phyloP scores from a whole-genome alignment of 1,140 invertebrate species.

The Calephelis nemesis region DNA sequence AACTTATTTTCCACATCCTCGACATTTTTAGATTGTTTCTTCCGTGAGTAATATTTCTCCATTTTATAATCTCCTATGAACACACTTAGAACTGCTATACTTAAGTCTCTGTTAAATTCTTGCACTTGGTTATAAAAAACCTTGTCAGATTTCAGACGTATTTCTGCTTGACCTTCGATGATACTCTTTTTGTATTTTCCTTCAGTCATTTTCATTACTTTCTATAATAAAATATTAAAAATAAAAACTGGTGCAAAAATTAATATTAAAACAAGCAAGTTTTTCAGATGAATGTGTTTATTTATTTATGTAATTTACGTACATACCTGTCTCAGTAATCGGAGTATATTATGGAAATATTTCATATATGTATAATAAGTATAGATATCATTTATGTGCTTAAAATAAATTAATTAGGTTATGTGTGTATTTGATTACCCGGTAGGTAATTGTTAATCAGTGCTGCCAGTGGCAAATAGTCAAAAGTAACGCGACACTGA shows the following conservation, averaged over 20 bases:
- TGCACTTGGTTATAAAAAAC: conserved; percentile 99
- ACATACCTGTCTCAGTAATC: background rate
- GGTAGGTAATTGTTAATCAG: too few relatives aligned
- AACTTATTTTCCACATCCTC: conserved; percentile 22
- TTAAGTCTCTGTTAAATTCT: conserved; percentile 98
- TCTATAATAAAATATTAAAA: conserved; percentile 29
- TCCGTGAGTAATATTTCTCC: conserved; percentile 35
- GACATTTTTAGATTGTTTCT: conserved; percentile 37
- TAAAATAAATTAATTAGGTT: too few relatives aligned
- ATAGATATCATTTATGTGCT: too few relatives aligned
- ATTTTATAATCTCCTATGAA: conserved; percentile 77
- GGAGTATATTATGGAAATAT: background rate
- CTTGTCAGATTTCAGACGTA: conserved; percentile 83
- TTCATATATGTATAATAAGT: background rate
- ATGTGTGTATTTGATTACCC: too few relatives aligned
- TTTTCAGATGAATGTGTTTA: too few relatives aligned
- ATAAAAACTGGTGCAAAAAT: background rate
- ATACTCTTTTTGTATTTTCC: conserved; percentile 39
- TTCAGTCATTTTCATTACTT: conserved; percentile 53
- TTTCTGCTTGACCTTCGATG: conserved; percentile 87
- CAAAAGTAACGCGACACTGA: too few relatives aligned
- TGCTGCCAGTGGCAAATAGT: too few relatives aligned
- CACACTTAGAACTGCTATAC: conserved; percentile 82
- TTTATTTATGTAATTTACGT: too few relatives aligned
- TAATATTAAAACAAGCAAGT: too few relatives aligned